Percentiles rank a stretch among this genome's conserved stretches.
phyloP scores from a whole-genome alignment of 2,113 vertebrate genomes.

The Bubo bubo region DNA sequence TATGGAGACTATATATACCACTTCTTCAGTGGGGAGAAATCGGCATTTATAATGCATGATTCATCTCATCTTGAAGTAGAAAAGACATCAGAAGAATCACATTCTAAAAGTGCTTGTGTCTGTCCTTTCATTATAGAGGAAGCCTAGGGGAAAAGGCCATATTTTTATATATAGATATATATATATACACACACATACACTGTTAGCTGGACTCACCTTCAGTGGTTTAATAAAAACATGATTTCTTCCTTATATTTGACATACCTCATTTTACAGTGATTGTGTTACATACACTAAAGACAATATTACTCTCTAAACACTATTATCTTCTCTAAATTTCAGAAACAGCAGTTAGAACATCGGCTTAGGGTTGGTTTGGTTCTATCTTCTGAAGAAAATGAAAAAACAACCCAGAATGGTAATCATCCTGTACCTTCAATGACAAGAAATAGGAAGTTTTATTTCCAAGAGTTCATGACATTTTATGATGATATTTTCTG shows the following conservation, averaged over 20 bases:
- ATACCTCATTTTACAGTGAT: neutral
- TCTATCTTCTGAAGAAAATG: neutral
- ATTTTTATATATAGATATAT: fast-evolving
- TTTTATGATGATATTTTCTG: neutral
- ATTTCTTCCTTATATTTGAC: neutral
- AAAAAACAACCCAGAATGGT: fast-evolving
- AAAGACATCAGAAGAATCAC: neutral
- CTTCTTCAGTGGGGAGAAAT: neutral
- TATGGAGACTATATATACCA: neutral
- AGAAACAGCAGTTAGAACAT: neutral
- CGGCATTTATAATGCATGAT: neutral
- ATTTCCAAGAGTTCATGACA: neutral
- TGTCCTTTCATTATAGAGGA: neutral
- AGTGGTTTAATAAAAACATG: neutral
- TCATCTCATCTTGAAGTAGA: neutral
- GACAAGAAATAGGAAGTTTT: neutral
- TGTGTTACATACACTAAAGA: neutral
- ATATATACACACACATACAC: fast-evolving
- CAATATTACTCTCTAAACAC: neutral
- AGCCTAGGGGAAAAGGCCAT: fast-evolving
- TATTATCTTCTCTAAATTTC: neutral
- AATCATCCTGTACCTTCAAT: neutral
- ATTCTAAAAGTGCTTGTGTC: neutral
- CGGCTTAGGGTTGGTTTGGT: neutral
- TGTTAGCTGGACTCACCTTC: neutral